These are phyloP conservation scores for Hartigia nigra DNA, from an alignment of 2,888 invertebrate species.

Conservation along the genomic window DNA sequence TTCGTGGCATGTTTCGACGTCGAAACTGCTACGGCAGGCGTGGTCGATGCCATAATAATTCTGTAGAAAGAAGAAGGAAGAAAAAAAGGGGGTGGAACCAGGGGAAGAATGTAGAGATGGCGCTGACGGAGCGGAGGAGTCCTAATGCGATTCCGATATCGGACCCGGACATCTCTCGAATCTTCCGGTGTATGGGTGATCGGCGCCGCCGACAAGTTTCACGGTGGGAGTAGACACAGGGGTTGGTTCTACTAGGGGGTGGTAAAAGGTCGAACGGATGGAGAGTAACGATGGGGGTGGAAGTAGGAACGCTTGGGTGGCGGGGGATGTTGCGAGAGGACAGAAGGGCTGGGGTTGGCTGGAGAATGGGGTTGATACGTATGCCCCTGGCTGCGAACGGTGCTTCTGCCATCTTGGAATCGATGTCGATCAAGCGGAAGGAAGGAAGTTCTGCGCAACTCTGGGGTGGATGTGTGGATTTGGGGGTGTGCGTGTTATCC, in stretches of 20 bases:
- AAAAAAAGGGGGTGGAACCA: conserved; percentile 2
- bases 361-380: conserved; percentile 54
- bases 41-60: conserved; percentile 23
- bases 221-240: neutral
- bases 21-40: conserved; percentile 17
- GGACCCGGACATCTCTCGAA: conserved; percentile 48
- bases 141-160: conserved; percentile 61
- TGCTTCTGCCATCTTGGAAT: conserved; percentile 61
- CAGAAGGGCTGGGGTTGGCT: conserved; percentile 10
- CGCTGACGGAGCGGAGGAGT: conserved; percentile 23
- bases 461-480: conserved; percentile 38
- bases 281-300: conserved; percentile 11
- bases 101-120: no score
- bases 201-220: neutral
- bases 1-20: no score
- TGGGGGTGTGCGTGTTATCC: conserved; percentile 4
- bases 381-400: conserved; percentile 52
- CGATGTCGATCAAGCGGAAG: conserved; percentile 62
- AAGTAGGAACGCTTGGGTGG: conserved; percentile 6
- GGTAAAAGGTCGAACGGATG: no score
- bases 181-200: conserved; percentile 14
- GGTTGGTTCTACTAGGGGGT: conserved; percentile 2
- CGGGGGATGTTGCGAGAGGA: conserved; percentile 9
- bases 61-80: conserved; percentile 19
- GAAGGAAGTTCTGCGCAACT: conserved; percentile 56